phyloP scores from a whole-genome alignment of 2,797 vertebrate genomes.

The Onychomys arenicola region DNA sequence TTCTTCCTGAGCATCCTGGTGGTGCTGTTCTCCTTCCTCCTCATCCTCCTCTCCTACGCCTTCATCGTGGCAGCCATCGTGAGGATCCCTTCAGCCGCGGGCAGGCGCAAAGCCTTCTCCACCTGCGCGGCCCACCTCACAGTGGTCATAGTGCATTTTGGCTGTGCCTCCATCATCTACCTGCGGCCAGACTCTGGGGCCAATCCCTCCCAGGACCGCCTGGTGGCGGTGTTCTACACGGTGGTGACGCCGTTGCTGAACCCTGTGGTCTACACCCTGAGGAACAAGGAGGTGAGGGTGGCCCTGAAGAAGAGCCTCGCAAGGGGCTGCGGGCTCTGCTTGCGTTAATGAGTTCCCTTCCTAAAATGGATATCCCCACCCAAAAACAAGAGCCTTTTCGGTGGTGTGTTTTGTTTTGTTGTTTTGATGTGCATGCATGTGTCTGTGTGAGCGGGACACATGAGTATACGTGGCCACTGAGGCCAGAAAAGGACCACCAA shows the following conservation, averaged over 20 bases:
- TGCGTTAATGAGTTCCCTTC: background rate
- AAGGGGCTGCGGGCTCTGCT: background rate
- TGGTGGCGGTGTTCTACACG: constrained; percentile 72
- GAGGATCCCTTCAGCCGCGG: background rate
- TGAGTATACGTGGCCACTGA: background rate
- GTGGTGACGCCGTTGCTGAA: constrained; percentile 63
- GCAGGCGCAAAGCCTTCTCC: constrained; percentile 66
- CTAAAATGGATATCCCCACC: background rate
- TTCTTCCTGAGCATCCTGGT: constrained; percentile 8
- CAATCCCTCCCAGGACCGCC: background rate
- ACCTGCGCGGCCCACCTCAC: constrained; percentile 62
- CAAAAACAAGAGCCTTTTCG: background rate
- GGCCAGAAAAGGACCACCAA: background rate
- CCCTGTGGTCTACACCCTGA: constrained; percentile 68
- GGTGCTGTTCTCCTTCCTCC: constrained; percentile 62
- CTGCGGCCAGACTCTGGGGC: constrained; percentile 40
- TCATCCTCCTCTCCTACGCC: constrained; percentile 68
- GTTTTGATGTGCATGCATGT: background rate
- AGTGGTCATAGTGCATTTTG: background rate
- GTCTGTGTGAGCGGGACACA: background rate
- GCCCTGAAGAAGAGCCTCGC: constrained; percentile 34
- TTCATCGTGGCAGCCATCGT: background rate
- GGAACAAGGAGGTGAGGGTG: constrained; percentile 66
- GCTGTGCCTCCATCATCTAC: constrained; percentile 55
- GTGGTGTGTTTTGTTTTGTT: background rate